phyloP scores from a whole-genome alignment of 2,113 vertebrate genomes.

The Bambusicola thoracicus region DNA sequence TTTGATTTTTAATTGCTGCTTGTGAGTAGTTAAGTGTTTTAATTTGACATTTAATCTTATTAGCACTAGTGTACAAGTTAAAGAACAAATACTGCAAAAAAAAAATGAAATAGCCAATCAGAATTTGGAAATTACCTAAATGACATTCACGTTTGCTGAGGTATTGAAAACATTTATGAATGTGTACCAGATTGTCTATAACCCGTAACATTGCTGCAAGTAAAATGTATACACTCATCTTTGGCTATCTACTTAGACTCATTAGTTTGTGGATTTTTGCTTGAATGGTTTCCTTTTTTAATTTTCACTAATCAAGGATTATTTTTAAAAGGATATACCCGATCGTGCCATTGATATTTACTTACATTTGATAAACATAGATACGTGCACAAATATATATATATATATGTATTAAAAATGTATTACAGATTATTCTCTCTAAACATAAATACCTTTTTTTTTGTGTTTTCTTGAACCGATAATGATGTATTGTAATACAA shows the following conservation, averaged over 20 bases:
- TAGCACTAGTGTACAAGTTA: background rate
- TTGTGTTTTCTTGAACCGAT: background rate
- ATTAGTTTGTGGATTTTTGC: background rate
- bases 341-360: background rate
- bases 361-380: background rate
- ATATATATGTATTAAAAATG: background rate
- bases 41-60: background rate
- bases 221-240: background rate
- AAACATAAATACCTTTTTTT: background rate
- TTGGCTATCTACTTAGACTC: background rate
- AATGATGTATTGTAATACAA: background rate
- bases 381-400: background rate
- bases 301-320: background rate
- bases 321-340: background rate
- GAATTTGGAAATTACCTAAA: background rate
- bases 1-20: background rate
- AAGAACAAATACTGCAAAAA: background rate
- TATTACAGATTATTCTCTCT: background rate
- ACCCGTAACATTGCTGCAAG: background rate
- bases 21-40: background rate
- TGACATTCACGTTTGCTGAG: background rate
- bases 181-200: background rate
- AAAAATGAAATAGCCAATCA: background rate
- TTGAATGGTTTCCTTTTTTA: background rate
- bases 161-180: background rate